Conservation (phyloP, 1,140 invertebrate species). For the Danaus melanippus region DNA sequence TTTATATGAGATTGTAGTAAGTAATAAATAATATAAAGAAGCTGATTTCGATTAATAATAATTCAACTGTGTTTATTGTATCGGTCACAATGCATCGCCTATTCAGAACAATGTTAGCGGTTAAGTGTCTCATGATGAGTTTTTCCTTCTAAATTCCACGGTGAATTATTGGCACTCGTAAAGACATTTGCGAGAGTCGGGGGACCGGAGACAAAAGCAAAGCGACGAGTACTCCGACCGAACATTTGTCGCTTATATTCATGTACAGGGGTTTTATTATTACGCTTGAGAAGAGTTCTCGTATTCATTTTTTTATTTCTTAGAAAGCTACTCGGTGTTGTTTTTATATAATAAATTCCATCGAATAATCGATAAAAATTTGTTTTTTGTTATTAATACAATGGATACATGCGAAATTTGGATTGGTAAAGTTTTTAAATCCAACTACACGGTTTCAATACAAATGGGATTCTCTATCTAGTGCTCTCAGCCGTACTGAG, state of each 20-base stretch:
- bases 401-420: constrained; percentile 4
- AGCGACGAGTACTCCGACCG: constrained; percentile 22
- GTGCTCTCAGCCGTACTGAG: constrained; percentile 21
- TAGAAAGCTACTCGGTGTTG: constrained; percentile 1
- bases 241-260: constrained; percentile 29
- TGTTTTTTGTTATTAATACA: neutral
- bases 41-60: too few species aligned
- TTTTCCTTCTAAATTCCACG: constrained; percentile 18
- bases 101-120: constrained; percentile 8
- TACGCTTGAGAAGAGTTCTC: constrained; percentile 14
- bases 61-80: too few species aligned
- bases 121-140: constrained; percentile 12
- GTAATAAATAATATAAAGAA: too few species aligned
- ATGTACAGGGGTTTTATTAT: constrained; percentile 33
- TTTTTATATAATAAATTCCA: neutral
- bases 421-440: constrained; percentile 23
- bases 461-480: constrained; percentile 28
- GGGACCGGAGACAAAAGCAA: constrained; percentile 31
- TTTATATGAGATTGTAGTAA: too few species aligned
- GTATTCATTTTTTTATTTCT: constrained; percentile 16
- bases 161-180: constrained; percentile 35
- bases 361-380: neutral
- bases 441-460: constrained; percentile 19
- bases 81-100: too few species aligned
- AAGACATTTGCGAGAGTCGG: constrained; percentile 37